Evolutionary conservation across 2,888 invertebrate genomes (phyloP).

Genomic region (Drosophila colorata): DNA sequence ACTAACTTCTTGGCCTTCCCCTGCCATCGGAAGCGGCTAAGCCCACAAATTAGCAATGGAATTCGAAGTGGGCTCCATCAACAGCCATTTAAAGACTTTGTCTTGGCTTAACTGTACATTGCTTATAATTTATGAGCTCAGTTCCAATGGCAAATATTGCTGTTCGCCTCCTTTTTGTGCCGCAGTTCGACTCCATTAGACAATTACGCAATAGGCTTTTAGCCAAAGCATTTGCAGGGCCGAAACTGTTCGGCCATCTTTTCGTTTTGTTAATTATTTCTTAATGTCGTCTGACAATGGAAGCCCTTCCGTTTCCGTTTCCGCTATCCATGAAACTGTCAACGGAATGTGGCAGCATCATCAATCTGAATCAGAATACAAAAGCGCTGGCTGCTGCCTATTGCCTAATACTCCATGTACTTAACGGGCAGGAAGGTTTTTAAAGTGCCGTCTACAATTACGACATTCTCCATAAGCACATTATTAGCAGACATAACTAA

Average conservation of each 20-base stretch:
- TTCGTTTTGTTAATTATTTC: slow-evolving; percentile 68
- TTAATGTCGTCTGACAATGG: slow-evolving; percentile 58
- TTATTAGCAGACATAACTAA: slow-evolving; percentile 51
- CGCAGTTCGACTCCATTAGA: slow-evolving; percentile 61
- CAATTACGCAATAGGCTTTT: slow-evolving; percentile 71
- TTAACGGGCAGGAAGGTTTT: slow-evolving; percentile 25
- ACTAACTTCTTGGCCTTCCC: background rate
- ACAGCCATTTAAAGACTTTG: slow-evolving; percentile 57
- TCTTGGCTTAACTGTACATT: slow-evolving; percentile 42
- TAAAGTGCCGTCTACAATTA: slow-evolving; percentile 49
- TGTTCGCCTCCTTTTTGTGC: slow-evolving; percentile 25
- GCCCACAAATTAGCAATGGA: slow-evolving; percentile 20
- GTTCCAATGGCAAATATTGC: slow-evolving; percentile 33
- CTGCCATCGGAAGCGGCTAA: slow-evolving; percentile 5
- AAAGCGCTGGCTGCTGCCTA: slow-evolving; percentile 2
- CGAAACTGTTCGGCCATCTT: slow-evolving; percentile 28
- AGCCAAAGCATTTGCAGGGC: slow-evolving; percentile 29
- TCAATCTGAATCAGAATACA: slow-evolving; percentile 66
- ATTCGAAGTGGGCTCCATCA: slow-evolving; percentile 25
- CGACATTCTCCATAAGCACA: slow-evolving; percentile 33
- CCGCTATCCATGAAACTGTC: slow-evolving; percentile 52
- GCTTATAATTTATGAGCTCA: slow-evolving; percentile 58
- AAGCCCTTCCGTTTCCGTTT: slow-evolving; percentile 70
- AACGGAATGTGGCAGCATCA: slow-evolving; percentile 55
- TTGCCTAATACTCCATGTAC: slow-evolving; percentile 5